Conservation (phyloP, 1,140 invertebrate genomes). For the Drosophila eugracilis region DNA sequence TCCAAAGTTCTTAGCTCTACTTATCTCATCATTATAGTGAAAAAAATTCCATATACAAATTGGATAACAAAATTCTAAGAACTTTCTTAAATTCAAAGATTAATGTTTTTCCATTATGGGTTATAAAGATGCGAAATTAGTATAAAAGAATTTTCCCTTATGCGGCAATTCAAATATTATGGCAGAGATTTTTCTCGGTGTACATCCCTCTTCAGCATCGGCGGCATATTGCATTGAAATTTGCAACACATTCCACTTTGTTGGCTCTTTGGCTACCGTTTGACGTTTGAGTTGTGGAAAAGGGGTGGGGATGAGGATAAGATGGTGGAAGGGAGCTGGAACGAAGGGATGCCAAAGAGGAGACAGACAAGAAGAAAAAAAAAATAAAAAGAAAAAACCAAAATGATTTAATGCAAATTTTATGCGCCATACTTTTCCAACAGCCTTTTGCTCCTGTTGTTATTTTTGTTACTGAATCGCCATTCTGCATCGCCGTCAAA, state of each 20-base stretch:
- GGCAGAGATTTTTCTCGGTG: constrained; percentile 4
- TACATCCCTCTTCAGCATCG: constrained; percentile 14
- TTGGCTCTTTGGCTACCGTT: constrained; percentile 75
- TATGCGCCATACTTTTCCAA: constrained; percentile 70
- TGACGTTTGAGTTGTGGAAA: constrained; percentile 62
- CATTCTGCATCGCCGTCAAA: constrained; percentile 28
- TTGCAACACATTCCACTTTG: constrained; percentile 77
- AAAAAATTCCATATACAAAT: not conserved
- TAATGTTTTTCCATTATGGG: too few species aligned
- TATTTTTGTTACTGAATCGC: constrained; percentile 9
- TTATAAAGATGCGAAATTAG: too few species aligned
- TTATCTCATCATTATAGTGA: constrained; percentile 28
- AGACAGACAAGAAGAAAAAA: constrained; percentile 16
- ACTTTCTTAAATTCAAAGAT: not conserved
- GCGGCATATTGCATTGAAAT: constrained; percentile 77
- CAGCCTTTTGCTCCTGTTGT: constrained; percentile 16
- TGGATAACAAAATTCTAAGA: not conserved
- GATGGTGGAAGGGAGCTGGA: constrained; percentile 5
- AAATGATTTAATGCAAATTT: constrained; percentile 82
- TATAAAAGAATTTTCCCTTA: too few species aligned
- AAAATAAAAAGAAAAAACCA: constrained; percentile 30
- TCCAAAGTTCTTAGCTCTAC: not conserved
- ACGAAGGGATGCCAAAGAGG: not conserved
- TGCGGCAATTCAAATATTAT: too few species aligned
- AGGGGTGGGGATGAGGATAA: constrained; percentile 14